phyloP scores from a whole-genome alignment of 1,140 invertebrate species.

The Aphaenogaster floridana region DNA sequence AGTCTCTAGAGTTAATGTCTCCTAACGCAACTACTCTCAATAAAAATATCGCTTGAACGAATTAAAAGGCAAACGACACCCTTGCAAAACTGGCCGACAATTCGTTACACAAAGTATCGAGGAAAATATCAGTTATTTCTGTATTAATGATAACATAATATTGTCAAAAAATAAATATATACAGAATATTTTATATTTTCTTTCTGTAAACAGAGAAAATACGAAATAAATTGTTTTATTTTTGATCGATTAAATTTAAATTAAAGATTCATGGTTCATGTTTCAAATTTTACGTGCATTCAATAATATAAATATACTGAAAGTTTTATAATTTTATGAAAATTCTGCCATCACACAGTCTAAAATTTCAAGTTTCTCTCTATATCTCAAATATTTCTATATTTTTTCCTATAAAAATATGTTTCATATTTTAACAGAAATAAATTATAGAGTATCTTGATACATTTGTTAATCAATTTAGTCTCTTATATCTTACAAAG shows the following conservation, averaged over 20 bases:
- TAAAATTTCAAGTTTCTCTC: background rate
- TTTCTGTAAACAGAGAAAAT: no score
- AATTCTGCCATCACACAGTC: background rate
- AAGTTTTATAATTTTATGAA: background rate
- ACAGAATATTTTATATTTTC: background rate
- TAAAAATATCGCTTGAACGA: slow-evolving; percentile 30
- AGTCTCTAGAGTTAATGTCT: slow-evolving; percentile 52
- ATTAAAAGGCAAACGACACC: slow-evolving; percentile 35
- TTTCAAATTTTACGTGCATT: background rate
- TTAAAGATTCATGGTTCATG: background rate
- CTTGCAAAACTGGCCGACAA: slow-evolving; percentile 8
- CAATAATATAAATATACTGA: background rate
- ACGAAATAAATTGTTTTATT: no score
- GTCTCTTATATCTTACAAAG: background rate
- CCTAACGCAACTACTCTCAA: slow-evolving; percentile 30
- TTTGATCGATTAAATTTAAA: background rate
- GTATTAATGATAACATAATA: background rate
- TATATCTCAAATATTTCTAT: background rate
- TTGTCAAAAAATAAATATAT: background rate
- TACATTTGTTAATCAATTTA: background rate
- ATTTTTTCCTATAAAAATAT: background rate
- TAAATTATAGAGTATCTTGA: background rate
- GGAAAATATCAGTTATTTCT: background rate
- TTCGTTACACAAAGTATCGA: slow-evolving; percentile 2
- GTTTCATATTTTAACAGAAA: background rate